Percentiles rank a stretch among this genome's conserved stretches.
These are phyloP conservation scores for Cephus nigrinus DNA, from an alignment of 2,888 invertebrate genomes.

Conservation along the genomic window DNA sequence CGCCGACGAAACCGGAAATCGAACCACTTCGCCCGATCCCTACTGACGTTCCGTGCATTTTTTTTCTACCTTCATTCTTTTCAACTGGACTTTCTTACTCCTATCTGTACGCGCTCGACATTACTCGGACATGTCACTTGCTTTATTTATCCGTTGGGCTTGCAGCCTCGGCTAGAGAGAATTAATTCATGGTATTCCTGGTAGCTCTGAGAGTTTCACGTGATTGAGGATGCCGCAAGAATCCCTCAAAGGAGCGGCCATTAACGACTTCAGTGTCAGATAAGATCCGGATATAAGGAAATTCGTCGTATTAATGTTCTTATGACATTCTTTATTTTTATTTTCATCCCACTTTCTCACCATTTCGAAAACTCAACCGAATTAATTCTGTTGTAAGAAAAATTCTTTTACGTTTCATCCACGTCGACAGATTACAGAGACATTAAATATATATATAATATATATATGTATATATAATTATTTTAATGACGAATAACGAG, in stretches of 20 bases:
- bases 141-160: not conserved
- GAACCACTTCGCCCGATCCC: not conserved
- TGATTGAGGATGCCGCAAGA: constrained; percentile 1
- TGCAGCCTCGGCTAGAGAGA: not conserved
- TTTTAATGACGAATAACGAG: not conserved
- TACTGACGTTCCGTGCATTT: not conserved
- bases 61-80: not conserved
- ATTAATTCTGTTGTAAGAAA: not conserved
- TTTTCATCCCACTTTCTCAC: not conserved
- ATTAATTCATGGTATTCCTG: constrained; percentile 4
- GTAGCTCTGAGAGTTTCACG: not conserved
- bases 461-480: no score
- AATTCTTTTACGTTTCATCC: not conserved
- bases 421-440: not conserved
- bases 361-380: not conserved
- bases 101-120: not conserved
- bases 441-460: not conserved
- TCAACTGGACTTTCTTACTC: not conserved
- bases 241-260: not conserved
- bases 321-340: not conserved
- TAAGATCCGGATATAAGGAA: not conserved
- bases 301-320: not conserved
- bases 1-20: not conserved
- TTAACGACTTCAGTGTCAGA: not conserved
- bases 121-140: not conserved